A percentile compares a stretch with the other conserved stretches of the same genome.
phyloP scores from a whole-genome alignment of 2,888 invertebrate species.

The Proisotoma minuta region DNA sequence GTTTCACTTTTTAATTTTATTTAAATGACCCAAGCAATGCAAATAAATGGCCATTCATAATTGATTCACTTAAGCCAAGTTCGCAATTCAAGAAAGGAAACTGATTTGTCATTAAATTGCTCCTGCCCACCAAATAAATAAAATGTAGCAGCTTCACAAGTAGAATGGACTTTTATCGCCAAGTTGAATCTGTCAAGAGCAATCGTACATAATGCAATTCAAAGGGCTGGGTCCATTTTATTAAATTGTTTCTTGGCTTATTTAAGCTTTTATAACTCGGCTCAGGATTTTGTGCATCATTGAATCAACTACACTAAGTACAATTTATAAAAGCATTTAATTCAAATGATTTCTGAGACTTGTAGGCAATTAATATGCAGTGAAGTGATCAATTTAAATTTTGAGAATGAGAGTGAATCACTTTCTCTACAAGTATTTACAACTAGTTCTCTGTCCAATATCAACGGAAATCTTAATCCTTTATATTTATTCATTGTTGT shows the following conservation, averaged over 20 bases:
- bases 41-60: background rate
- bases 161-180: too few species aligned
- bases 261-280: too few species aligned
- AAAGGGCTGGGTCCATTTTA: too few species aligned
- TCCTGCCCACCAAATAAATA: background rate
- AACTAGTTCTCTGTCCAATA: background rate
- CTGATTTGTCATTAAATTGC: background rate
- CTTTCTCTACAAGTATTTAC: background rate
- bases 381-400: background rate
- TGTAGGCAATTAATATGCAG: background rate
- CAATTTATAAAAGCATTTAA: too few species aligned
- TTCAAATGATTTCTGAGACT: background rate
- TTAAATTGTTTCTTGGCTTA: too few species aligned
- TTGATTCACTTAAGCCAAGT: background rate
- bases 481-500: background rate
- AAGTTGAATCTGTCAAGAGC: too few species aligned
- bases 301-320: too few species aligned
- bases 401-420: conserved; percentile 2
- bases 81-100: background rate
- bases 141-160: too few species aligned
- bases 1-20: conserved; percentile 5
- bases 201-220: too few species aligned
- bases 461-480: background rate
- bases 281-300: too few species aligned
- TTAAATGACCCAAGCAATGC: background rate